Percentiles rank a stretch among this genome's conserved stretches.
These are phyloP conservation scores for Amphiduros pacificus DNA, from an alignment of 2,888 invertebrate genomes.

Conservation along the genomic window DNA sequence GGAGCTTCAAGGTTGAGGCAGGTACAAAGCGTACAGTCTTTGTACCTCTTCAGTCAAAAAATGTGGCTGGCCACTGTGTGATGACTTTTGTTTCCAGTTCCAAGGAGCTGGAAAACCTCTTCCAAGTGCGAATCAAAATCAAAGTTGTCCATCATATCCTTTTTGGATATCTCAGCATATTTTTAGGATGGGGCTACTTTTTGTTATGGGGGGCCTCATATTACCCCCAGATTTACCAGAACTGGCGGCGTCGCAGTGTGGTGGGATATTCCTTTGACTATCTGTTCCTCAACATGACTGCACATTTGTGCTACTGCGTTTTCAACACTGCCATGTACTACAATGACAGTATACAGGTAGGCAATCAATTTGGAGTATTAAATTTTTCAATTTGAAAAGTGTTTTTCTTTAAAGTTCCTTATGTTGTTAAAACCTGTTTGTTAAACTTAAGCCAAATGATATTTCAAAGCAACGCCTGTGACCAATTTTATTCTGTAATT, in stretches of 20 bases:
- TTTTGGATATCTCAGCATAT: slow-evolving; percentile 24
- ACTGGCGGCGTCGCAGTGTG: slow-evolving; percentile 24
- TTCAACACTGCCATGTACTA: slow-evolving; percentile 26
- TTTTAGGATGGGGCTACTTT: slow-evolving; percentile 28
- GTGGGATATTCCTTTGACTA: slow-evolving; percentile 31
- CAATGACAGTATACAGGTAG: slow-evolving; percentile 25
- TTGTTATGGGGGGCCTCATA: slow-evolving; percentile 21
- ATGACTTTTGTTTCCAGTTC: slow-evolving; percentile 22
- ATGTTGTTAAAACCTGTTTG: too few relatives aligned
- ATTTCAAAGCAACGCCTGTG: too few relatives aligned
- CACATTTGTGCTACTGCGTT: slow-evolving; percentile 27
- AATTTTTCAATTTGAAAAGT: background rate
- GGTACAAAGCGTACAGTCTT: slow-evolving; percentile 1
- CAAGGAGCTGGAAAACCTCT: slow-evolving; percentile 17
- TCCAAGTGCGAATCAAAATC: slow-evolving; percentile 18
- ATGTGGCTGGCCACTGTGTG: slow-evolving; percentile 24
- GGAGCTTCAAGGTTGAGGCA: slow-evolving; percentile 15
- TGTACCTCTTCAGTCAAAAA: slow-evolving; percentile 23
- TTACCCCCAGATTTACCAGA: slow-evolving; percentile 30
- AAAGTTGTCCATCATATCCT: slow-evolving; percentile 24
- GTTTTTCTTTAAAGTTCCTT: background rate
- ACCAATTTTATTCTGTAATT: too few relatives aligned
- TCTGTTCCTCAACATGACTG: slow-evolving; percentile 24
- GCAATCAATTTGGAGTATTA: background rate
- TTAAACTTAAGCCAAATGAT: too few relatives aligned